These are phyloP conservation scores for Oryzias curvinotus DNA, from an alignment of 2,113 vertebrate genomes.

Conservation along the genomic window DNA sequence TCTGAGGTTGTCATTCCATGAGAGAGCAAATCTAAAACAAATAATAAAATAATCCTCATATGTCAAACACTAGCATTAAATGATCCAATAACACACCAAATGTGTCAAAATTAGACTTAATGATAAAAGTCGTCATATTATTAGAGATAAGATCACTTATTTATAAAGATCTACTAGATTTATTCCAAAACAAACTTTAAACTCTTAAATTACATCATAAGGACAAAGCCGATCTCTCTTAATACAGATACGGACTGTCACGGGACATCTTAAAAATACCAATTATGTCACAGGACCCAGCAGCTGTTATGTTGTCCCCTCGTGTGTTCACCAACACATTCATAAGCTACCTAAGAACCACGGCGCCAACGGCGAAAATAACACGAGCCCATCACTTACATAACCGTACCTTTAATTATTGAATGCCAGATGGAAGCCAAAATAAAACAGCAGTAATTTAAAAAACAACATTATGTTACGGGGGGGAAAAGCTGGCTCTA, in stretches of 20 bases:
- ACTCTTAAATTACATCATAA: background rate
- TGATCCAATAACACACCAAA: background rate
- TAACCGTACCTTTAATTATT: slow-evolving; percentile 50
- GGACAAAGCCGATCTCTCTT: background rate
- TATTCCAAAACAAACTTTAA: background rate
- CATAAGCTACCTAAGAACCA: slow-evolving; percentile 26
- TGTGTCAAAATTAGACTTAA: background rate
- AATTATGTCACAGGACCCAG: background rate
- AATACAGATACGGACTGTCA: background rate
- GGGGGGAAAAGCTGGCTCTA: too few relatives aligned
- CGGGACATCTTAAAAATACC: background rate
- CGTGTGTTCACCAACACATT: slow-evolving; percentile 21
- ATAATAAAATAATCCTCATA: background rate
- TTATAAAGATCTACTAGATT: background rate
- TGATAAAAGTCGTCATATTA: background rate
- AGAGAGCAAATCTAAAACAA: slow-evolving; percentile 13
- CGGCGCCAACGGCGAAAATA: slow-evolving; percentile 52
- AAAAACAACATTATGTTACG: too few relatives aligned
- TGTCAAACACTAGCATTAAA: background rate
- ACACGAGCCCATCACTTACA: slow-evolving; percentile 57
- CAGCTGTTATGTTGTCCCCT: slow-evolving; percentile 38
- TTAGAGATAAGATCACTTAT: background rate
- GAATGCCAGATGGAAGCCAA: background rate
- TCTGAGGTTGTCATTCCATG: slow-evolving; percentile 75
- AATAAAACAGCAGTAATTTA: too few relatives aligned